Base-by-base conservation (phyloP, 2,888 invertebrate species). In the Scaptomyza tumidula region DNA sequence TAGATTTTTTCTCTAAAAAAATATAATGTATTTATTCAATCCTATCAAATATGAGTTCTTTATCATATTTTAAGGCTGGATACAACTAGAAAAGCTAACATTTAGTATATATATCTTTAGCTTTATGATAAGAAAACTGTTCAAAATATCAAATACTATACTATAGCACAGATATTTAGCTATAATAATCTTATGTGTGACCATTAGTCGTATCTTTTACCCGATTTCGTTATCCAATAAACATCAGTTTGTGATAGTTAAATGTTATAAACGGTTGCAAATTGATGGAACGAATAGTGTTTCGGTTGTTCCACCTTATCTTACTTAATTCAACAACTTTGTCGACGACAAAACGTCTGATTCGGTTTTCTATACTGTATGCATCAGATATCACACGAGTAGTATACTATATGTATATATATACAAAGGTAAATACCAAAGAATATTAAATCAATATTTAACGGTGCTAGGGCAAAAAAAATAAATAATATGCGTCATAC, bases 401-500 rank as follows among this genome's bases (percentile, higher is more conserved):
- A 19, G 19, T 57, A 14, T 44, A 16, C 39, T 57, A 11, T 27
- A 16, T 57, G n/a, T 48, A 16, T 43, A n/a, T 52, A 14, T 64
- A 39, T 43, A 24, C 45, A 45, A 27, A 39, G 50, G 59, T 45
- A 61, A 58, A 72, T 59, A 69, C 39, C 49, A 44, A 72, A 65
- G 85, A 83, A 83, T 83, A 83, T 83, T 83, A 83, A 83, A 83
- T 83, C 83, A 88, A 83, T 83, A 83, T 67, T 80, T 58, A 80
- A 80, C 88, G 84, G 81, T 86, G 86, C 88, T 80, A 84, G 70
- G 81, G 84, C 81, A 71, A 16, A 77, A 83, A 72, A n/a, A 19
- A 19, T 19, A 19, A 19, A 19, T 19, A 19, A n/a, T 11, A 83
- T 83, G 83, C 88, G 83, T 88, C 83, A 83, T 64, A 53, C 62